These are phyloP conservation scores for Muscicapa striata DNA, from an alignment of 2,797 vertebrate species.

Conservation along the genomic window DNA sequence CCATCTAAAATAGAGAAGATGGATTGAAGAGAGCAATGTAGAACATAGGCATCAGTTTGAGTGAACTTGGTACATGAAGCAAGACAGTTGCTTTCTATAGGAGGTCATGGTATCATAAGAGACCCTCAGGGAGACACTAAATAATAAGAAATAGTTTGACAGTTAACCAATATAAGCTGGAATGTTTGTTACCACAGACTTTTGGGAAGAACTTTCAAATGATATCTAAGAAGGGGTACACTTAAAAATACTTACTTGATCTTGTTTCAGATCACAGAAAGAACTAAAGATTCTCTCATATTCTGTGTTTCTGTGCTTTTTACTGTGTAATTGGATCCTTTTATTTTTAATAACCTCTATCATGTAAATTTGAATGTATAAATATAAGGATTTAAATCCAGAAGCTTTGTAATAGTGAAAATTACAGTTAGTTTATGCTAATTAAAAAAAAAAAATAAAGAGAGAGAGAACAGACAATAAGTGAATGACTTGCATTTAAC, in stretches of 20 bases:
- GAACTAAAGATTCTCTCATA: background rate
- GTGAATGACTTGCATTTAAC: background rate
- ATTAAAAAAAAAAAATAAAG: background rate
- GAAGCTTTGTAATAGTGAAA: background rate
- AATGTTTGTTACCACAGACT: background rate
- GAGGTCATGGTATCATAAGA: background rate
- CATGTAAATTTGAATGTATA: background rate
- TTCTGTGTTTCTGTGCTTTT: background rate
- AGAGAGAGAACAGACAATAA: background rate
- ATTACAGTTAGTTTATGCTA: background rate
- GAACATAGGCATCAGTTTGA: background rate
- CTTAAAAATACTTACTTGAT: background rate
- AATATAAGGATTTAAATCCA: background rate
- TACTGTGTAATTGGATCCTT: background rate
- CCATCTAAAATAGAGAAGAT: background rate
- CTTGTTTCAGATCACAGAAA: background rate
- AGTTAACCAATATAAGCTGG: background rate
- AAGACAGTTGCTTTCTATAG: background rate
- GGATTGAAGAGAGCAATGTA: background rate
- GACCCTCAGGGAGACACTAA: background rate
- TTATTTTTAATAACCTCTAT: background rate
- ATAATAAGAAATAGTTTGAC: background rate
- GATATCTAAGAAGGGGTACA: background rate
- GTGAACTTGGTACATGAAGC: background rate
- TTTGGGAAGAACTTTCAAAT: background rate